Evolutionary conservation across 2,113 vertebrate genomes (phyloP).

Genomic region (Steatornis caripensis): DNA sequence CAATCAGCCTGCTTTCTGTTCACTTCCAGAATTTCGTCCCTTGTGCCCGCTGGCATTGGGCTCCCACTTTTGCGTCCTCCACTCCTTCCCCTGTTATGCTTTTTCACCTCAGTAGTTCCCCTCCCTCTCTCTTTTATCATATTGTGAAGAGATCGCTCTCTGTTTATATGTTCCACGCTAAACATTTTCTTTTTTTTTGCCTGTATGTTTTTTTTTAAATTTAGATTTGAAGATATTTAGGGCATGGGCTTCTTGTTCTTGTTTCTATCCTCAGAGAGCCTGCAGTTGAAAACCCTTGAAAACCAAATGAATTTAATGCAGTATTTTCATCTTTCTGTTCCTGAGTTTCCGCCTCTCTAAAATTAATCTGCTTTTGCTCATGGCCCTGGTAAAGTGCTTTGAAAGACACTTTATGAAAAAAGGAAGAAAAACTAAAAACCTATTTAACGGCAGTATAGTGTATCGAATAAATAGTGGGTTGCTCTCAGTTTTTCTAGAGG

Average conservation of each 20-base stretch:
- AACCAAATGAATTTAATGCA: not conserved
- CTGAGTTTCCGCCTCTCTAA: not conserved
- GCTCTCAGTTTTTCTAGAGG: not conserved
- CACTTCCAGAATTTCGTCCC: not conserved
- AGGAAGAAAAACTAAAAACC: not conserved
- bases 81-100: not conserved
- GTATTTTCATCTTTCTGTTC: not conserved
- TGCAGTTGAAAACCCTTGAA: not conserved
- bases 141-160: not conserved
- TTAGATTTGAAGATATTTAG: not conserved
- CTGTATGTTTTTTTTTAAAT: not conserved
- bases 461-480: not conserved
- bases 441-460: not conserved
- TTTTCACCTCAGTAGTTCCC: not conserved
- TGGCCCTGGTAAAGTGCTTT: not conserved
- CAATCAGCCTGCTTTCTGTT: not conserved
- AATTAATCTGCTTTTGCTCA: not conserved
- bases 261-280: not conserved
- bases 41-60: not conserved
- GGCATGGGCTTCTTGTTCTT: not conserved
- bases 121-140: not conserved
- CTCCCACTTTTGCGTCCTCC: not conserved
- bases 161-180: not conserved
- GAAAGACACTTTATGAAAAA: not conserved
- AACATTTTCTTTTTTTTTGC: not conserved